Conservation (phyloP, 1,140 invertebrate species). For the Drosophila navojoa region DNA sequence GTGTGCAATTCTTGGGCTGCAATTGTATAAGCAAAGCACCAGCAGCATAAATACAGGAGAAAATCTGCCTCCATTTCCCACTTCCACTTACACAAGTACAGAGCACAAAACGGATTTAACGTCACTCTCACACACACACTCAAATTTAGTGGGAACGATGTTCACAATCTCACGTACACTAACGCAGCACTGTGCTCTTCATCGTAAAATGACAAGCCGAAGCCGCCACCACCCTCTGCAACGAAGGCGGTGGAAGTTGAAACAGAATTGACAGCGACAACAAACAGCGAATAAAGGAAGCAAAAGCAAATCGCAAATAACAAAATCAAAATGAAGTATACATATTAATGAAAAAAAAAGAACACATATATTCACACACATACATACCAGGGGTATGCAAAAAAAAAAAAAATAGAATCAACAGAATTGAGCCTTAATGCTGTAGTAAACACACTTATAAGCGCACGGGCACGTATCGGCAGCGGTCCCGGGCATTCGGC, state of each 20-base stretch:
- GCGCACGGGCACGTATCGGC: slow-evolving; percentile 33
- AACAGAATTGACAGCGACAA: slow-evolving; percentile 54
- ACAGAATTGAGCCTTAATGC: slow-evolving; percentile 29
- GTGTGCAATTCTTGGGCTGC: slow-evolving; percentile 24
- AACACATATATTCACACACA: slow-evolving; percentile 25
- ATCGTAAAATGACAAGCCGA: slow-evolving; percentile 42
- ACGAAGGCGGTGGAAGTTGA: slow-evolving; percentile 39
- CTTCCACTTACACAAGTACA: slow-evolving; percentile 33
- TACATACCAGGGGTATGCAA: slow-evolving; percentile 20
- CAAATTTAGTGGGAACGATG: background rate
- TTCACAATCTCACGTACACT: slow-evolving; percentile 34
- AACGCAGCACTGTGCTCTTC: slow-evolving; percentile 32
- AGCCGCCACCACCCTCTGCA: slow-evolving; percentile 61
- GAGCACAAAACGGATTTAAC: slow-evolving; percentile 49
- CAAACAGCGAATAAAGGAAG: slow-evolving; percentile 76
- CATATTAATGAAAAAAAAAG: slow-evolving; percentile 46
- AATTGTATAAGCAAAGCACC: slow-evolving; percentile 43
- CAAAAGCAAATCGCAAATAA: slow-evolving; percentile 75
- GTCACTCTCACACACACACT: slow-evolving; percentile 29
- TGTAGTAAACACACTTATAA: slow-evolving; percentile 48
- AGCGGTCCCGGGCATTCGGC: background rate
- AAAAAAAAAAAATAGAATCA: slow-evolving; percentile 7
- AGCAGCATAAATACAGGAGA: slow-evolving; percentile 37
- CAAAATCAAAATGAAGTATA: slow-evolving; percentile 71
- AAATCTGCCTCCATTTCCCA: slow-evolving; percentile 51